phyloP scores from a whole-genome alignment of 2,797 vertebrate genomes.

The Loriculus beryllinus region DNA sequence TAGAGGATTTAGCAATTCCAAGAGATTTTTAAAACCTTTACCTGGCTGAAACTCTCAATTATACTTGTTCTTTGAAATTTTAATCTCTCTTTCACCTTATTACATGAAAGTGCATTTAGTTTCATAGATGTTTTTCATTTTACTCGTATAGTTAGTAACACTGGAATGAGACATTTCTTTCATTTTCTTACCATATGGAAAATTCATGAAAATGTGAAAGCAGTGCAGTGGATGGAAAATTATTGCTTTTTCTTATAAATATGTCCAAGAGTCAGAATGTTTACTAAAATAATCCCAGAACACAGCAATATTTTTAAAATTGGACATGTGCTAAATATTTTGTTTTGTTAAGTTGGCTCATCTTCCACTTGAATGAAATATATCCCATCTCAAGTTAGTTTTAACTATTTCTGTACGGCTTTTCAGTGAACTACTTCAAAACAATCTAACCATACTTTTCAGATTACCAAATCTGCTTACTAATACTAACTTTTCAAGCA shows the following conservation, averaged over 20 bases:
- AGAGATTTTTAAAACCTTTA: neutral
- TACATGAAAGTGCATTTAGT: neutral
- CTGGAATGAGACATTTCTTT: neutral
- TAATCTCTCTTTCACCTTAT: neutral
- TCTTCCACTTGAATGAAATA: neutral
- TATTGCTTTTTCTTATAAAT: neutral
- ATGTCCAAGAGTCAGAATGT: neutral
- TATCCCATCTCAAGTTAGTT: neutral
- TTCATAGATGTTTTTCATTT: neutral
- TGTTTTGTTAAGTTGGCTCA: slow-evolving; percentile 2
- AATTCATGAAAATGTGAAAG: slow-evolving; percentile 1
- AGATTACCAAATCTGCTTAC: neutral
- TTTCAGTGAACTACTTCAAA: neutral
- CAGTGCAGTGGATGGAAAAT: neutral
- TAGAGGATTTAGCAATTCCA: neutral
- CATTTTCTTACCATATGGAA: slow-evolving; percentile 17
- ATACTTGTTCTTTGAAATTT: neutral
- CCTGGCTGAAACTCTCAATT: neutral
- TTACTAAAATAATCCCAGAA: slow-evolving; percentile 2
- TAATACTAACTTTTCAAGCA: neutral
- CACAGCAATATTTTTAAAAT: neutral
- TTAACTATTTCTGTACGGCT: neutral
- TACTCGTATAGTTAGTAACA: neutral
- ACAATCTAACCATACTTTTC: neutral
- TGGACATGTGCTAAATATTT: slow-evolving; percentile 1